Evolutionary conservation across 1,140 invertebrate genomes (phyloP), one percentile per base, ranked within the genome.

Genomic region (Drosophila paulistorum): DNA sequence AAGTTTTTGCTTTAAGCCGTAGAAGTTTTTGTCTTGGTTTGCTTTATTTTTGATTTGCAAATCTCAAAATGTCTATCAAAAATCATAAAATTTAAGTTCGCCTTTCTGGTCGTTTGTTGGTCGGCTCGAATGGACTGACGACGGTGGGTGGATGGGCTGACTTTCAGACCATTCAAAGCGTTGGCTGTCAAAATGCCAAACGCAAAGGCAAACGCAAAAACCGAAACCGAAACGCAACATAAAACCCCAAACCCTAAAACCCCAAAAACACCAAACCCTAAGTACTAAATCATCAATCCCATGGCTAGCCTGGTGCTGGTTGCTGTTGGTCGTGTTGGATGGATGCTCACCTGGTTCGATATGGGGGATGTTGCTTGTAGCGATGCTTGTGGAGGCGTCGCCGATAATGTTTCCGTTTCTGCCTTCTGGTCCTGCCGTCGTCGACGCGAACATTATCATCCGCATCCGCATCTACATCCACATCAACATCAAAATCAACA

Each of bases 341-440:
- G 11, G 20, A 1, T 13, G 6, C 78, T 79, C 39, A 85, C 83
- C 82, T 89, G 63, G 71, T 64, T 26, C 74, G 81, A 65, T 82
- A 80, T 51, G 74, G 70, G 55, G 71, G 60, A 17, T 83, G 81
- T n/a, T 70, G 83, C 67, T 80, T 87, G 71, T 77, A 87, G 55
- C 83, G 84, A 65, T 87, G 83, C 51, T 83, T 83, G 65, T 83
- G 80, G 35, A 68, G 58, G 41, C 84, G 85, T 73, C 74, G 77
- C 71, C 74, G 77, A 79, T 81, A 84, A 68, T 79, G 84, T 71
- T 79, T 90, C 51, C 85, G 85, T 65, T 89, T 89, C 62, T 90
- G 80, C 33, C 84, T 48, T n/a, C 67, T 59, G 80, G 20, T 48
- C 48, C 30, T 60, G 71, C n/a, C 26, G 71, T 7, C 26, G 20